These are phyloP conservation scores for Pollenia angustigena DNA, from an alignment of 2,888 invertebrate species.

Conservation along the genomic window DNA sequence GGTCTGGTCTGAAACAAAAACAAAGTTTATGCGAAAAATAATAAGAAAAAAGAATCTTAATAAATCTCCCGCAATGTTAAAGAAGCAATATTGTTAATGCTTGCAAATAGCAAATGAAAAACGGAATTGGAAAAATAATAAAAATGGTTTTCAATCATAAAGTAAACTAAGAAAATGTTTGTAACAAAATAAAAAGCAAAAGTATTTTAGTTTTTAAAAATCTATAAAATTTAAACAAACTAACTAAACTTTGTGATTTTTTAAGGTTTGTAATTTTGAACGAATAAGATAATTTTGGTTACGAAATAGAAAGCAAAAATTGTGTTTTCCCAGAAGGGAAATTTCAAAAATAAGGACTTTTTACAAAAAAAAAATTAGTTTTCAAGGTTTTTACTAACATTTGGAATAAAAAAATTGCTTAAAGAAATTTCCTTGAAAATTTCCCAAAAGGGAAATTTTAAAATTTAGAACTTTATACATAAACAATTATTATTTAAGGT, in stretches of 20 bases:
- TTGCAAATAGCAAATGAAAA: conserved; percentile 61
- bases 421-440: too few species aligned
- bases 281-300: too few species aligned
- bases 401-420: too few species aligned
- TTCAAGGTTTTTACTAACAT: too few species aligned
- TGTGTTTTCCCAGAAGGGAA: too few species aligned
- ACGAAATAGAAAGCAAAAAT: conserved; percentile 20
- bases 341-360: too few species aligned
- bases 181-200: conserved; percentile 1
- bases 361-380: too few species aligned
- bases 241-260: not conserved
- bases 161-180: not conserved
- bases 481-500: too few species aligned
- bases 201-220: not conserved
- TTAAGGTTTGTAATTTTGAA: not conserved
- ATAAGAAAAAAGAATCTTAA: conserved; percentile 66
- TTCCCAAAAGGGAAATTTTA: too few species aligned
- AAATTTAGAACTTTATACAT: too few species aligned
- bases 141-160: not conserved
- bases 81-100: conserved; percentile 75
- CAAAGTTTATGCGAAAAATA: conserved; percentile 36
- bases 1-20: conserved; percentile 53
- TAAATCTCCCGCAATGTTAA: conserved; percentile 78
- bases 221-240: not conserved
- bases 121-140: conserved; percentile 17